Percentiles rank a stretch among this genome's conserved stretches.
Conservation (phyloP, 2,888 invertebrate genomes). For the Augiades crinisus region DNA sequence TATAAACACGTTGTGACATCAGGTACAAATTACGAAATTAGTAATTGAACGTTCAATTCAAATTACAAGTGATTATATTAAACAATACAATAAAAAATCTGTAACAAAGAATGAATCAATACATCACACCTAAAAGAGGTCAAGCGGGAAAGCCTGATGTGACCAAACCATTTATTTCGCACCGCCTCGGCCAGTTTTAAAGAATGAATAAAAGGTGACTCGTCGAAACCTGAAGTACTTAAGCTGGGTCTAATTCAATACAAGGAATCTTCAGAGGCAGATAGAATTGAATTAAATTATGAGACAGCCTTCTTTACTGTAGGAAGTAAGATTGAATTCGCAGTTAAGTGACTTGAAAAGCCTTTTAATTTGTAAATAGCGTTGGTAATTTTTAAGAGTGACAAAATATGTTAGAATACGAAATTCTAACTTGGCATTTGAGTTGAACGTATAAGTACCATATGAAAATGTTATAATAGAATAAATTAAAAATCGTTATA, state of each 20-base stretch:
- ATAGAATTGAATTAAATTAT: neutral
- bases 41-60: constrained; percentile 22
- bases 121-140: constrained; percentile 23
- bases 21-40: too few relatives aligned
- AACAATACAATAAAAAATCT: too few relatives aligned
- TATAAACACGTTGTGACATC: too few relatives aligned
- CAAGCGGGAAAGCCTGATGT: constrained; percentile 10
- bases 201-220: constrained; percentile 16
- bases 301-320: neutral
- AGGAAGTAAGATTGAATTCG: neutral
- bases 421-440: too few relatives aligned
- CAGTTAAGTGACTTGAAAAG: neutral
- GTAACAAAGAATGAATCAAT: too few relatives aligned
- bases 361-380: neutral
- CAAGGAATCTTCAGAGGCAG: neutral
- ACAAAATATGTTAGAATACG: too few relatives aligned
- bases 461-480: too few relatives aligned
- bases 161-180: constrained; percentile 16
- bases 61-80: too few relatives aligned
- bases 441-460: too few relatives aligned
- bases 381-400: too few relatives aligned
- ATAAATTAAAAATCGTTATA: too few relatives aligned
- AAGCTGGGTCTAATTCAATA: constrained; percentile 7
- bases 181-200: constrained; percentile 13
- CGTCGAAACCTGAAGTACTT: constrained; percentile 2